Evolutionary conservation across 2,888 invertebrate species (phyloP).

Genomic region (Tyria jacobaeae): DNA sequence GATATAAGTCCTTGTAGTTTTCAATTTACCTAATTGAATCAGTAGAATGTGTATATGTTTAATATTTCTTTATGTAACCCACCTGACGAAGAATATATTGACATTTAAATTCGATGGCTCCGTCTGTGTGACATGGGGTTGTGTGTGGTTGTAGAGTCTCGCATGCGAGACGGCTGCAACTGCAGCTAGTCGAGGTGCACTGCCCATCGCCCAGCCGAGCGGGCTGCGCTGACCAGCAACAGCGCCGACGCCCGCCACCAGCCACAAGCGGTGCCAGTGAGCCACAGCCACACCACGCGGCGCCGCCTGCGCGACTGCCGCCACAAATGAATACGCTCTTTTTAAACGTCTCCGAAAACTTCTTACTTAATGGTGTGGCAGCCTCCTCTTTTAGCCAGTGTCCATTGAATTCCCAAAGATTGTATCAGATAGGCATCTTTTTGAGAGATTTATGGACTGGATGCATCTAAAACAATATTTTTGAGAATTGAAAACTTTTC

Average conservation of each 20-base stretch:
- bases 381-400: slow-evolving; percentile 47
- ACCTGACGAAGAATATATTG: slow-evolving; percentile 93
- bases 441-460: slow-evolving; percentile 4
- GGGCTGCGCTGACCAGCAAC: slow-evolving; percentile 82
- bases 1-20: no score
- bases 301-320: slow-evolving; percentile 73
- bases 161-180: slow-evolving; percentile 82
- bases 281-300: slow-evolving; percentile 75
- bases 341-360: slow-evolving; percentile 28
- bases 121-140: slow-evolving; percentile 71
- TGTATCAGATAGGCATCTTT: slow-evolving; percentile 33
- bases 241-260: slow-evolving; percentile 72
- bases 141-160: slow-evolving; percentile 79
- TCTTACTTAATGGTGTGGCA: slow-evolving; percentile 32
- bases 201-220: slow-evolving; percentile 88
- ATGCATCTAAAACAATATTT: slow-evolving; percentile 44
- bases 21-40: not conserved
- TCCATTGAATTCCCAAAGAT: slow-evolving; percentile 19
- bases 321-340: slow-evolving; percentile 49
- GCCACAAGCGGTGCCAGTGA: slow-evolving; percentile 72
- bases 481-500: not conserved
- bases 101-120: slow-evolving; percentile 73
- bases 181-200: slow-evolving; percentile 88
- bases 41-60: not conserved
- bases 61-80: slow-evolving; percentile 62